Conservation (phyloP, 1,140 invertebrate genomes). For the Chironomus tepperi region DNA sequence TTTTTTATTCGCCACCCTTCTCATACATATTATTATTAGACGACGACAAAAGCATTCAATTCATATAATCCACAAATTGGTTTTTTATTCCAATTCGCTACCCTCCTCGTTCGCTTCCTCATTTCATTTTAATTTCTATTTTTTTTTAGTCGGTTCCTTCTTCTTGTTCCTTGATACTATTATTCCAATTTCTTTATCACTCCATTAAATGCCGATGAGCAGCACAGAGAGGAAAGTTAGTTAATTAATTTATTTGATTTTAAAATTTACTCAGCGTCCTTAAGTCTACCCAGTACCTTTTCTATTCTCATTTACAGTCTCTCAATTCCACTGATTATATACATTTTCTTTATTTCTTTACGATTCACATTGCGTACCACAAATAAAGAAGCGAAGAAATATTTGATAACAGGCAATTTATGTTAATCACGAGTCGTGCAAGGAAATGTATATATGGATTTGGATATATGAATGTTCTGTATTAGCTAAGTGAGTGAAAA, state of each 20-base stretch:
- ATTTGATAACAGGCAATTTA: neutral
- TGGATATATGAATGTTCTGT: neutral
- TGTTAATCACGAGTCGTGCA: neutral
- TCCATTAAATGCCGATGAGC: neutral
- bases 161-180: no score
- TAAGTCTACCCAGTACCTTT: neutral
- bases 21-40: neutral
- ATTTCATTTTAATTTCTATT: neutral
- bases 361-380: neutral
- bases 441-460: neutral
- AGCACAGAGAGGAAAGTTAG: neutral
- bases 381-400: neutral
- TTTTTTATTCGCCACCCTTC: neutral
- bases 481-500: neutral
- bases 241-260: conserved; percentile 4
- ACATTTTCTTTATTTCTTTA: neutral
- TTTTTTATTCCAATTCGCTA: neutral
- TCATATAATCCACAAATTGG: conserved; percentile 8
- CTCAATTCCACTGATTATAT: no score
- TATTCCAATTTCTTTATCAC: neutral
- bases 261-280: neutral
- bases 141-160: neutral
- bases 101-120: neutral
- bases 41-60: neutral
- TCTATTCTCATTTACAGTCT: neutral